Evolutionary conservation across 2,113 vertebrate genomes (phyloP).

Genomic region (Aphelocoma coerulescens): DNA sequence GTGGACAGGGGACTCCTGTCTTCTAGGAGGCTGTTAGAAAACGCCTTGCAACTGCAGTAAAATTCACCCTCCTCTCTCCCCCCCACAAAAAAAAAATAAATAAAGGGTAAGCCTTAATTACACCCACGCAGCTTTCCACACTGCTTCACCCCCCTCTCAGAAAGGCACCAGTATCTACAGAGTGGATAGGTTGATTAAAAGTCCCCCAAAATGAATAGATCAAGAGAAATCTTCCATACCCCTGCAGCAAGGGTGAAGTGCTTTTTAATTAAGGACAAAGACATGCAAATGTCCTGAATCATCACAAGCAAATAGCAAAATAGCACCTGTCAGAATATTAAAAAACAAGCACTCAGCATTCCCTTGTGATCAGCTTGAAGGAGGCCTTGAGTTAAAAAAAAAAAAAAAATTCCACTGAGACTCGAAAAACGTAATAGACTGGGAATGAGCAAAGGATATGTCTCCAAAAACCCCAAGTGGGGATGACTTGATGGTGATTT

Average conservation of each 20-base stretch:
- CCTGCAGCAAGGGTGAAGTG: slow-evolving; percentile 55
- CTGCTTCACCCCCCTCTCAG: neutral
- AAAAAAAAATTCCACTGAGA: neutral
- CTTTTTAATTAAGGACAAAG: slow-evolving; percentile 64
- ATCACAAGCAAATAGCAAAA: slow-evolving; percentile 62
- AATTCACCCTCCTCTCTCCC: neutral
- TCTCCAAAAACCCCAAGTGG: neutral
- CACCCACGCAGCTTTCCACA: slow-evolving; percentile 10
- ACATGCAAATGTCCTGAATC: slow-evolving; percentile 64
- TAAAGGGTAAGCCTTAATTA: slow-evolving; percentile 16
- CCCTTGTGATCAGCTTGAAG: slow-evolving; percentile 38
- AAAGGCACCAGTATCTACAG: neutral
- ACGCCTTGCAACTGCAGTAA: slow-evolving; percentile 10
- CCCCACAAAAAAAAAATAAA: neutral
- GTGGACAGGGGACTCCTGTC: slow-evolving; percentile 3
- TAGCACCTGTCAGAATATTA: slow-evolving; percentile 61
- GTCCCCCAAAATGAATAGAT: slow-evolving; percentile 24
- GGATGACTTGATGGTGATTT: neutral
- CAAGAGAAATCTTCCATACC: slow-evolving; percentile 35
- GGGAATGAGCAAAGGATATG: neutral
- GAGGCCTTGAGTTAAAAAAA: neutral
- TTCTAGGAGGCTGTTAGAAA: neutral
- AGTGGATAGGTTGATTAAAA: slow-evolving; percentile 39
- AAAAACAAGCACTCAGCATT: slow-evolving; percentile 54
- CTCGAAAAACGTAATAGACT: neutral